Base-by-base conservation (phyloP, 2,113 vertebrate genomes). In the Bujurquina vittata region DNA sequence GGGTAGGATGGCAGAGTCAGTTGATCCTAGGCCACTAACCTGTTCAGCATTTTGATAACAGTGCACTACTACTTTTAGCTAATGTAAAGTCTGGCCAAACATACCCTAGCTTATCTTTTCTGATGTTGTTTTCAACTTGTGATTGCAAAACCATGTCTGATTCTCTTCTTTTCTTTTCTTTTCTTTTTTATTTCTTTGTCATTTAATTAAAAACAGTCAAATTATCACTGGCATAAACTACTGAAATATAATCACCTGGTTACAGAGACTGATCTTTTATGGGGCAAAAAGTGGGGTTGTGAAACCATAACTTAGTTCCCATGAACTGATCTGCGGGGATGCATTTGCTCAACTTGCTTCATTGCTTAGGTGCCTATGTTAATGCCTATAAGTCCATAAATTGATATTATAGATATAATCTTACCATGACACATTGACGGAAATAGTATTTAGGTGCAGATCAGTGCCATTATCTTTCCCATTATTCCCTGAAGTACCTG, bases 401-500 rank as follows among this genome's bases (percentile, higher is more conserved):
- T 87, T 91, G n/a, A 65, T 77, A 77, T 86, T 75, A 84, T 52
- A 77, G 84, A 89, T 87, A 83, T 59, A 82, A 86, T 91, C 40
- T 88, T 83, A 69, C 54, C 65, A 78, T 87, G 73, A 92, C 83
- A 84, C 87, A 79, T 75, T 92, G 61, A 46, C 75, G 57, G 4
- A 88, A 86, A 88, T 86, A 58, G 80, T 88, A 80, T 23, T 78
- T 77, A 79, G 43, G n/a, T 78, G 67, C 17, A 80, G 63, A 75
- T 84, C 76, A 61, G 59, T 31, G 57, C 43, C 67, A 90, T 93
- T 92, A 93, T 88, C 90, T 52, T 79, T 31, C 67, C 69, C 84
- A 89, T 92, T 86, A 84, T 82, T 78, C 81, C 60, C 78, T 85
- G 88, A 90, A 90, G 90, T 84, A 69, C 55, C 85, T 93, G 89